Base-by-base conservation (phyloP, 2,888 invertebrate species). In the Lasioglossum marginatum region DNA sequence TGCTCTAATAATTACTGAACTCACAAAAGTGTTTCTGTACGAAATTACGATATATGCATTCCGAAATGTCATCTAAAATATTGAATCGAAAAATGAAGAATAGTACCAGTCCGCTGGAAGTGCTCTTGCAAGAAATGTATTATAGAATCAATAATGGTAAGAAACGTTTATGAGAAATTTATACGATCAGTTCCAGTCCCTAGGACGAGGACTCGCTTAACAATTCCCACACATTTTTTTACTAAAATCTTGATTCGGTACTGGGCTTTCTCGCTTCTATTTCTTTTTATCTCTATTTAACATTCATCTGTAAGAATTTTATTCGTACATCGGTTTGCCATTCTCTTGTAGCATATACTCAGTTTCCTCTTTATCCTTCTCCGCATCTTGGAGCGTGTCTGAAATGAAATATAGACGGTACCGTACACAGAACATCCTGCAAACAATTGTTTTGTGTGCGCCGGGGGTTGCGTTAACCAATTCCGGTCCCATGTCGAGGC, bases 301-400 rank as follows among this genome's bases (percentile, higher is more conserved):
- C 43, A 80, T 80, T 82, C 77, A 37, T 84, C 81, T 81, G 78
- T 89, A 90, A 90, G 68, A 71, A 86, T 75, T 79, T 79, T 77
- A 91, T 93, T 94, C 94, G 93, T 94, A 94, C 94, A 94, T 94
- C 83, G 93, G 91, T 91, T 93, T 93, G 88, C 93, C 93, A 93
- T 94, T 92, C 92, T 93, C 92, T 88, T 92, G 86, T 88, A 94
- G 93, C 93, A 94, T 94, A 91, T 91, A 94, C 83, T 94, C 92
- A 80, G 91, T 91, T 85, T 94, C 94, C 85, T 93, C 89, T 89
- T 93, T 94, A 94, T 94, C 94, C 94, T 93, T 94, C 92, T 92
- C 94, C 93, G 92, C 93, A 93, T 94, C 94, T 93, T 91, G 92
- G 91, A 92, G 91, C 90, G 93, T 94, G 94, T 94, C 94, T 94